Base-by-base conservation (phyloP, 2,888 invertebrate species). In the Neoaliturus tenellus region DNA sequence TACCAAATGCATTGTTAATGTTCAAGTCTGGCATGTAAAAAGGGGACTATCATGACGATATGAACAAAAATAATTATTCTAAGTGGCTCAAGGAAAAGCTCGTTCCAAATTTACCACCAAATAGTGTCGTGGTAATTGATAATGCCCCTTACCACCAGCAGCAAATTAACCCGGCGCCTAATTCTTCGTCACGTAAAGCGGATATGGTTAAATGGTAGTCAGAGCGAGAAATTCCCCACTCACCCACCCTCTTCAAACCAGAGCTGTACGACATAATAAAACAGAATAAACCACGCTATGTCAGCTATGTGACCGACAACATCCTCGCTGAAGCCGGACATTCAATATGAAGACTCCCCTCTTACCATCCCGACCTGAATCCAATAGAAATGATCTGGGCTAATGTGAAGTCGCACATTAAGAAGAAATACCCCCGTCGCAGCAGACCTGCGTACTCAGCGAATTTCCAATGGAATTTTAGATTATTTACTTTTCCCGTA, bases 311-410 rank as follows among this genome's bases (percentile, higher is more conserved):
- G 17, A 44, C 31, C 23, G 75, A 75, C 44, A 20, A 23, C 23
- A 41, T 75, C 6, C 39, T 75, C 23, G 39, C 75, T n/a, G 41
- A 39, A 20, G 28, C 23, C 25, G 75, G 75, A 5, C 41, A 75
- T 41, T 41, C 75, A n/a, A 23, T 23, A n/a, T 28, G 48, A 33
- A 17, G 48, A 10, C 51, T 48, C 1, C 78, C 44, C 35, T 51
- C 44, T 10, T 78, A 48, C 31, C 78, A 78, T 33, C 78, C 78
- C 20, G 78, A 78, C 51, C 78, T 78, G 8, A 78, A 78, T 31
- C 78, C 78, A 23, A 78, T 78, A 25, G 48, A 78, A 23, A 48
- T 48, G 51, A 51, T 78, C 1, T 78, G 51, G 44, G 20, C 78
- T 25, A 2, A 17, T 12, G 12, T 78, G 31, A 78, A 78, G 51